Evolutionary conservation across 2,113 vertebrate genomes (phyloP).

Genomic region (Psophia crepitans): DNA sequence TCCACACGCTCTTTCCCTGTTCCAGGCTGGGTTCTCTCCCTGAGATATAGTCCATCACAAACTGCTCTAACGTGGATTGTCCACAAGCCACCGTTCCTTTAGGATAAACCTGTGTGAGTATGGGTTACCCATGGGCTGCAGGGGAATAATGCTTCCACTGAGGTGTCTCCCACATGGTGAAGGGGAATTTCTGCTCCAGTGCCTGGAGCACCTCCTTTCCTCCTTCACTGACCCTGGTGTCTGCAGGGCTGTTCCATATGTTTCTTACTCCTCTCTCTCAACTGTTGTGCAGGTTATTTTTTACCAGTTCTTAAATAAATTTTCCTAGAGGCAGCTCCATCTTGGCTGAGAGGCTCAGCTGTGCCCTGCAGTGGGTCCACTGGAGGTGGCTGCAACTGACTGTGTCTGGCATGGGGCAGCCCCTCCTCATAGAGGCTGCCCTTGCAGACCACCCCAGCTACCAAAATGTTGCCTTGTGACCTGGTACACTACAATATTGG

Average conservation of each 20-base stretch:
- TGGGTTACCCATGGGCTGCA: no score
- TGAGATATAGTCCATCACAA: background rate
- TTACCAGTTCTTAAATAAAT: background rate
- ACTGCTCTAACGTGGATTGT: background rate
- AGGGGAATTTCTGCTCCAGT: background rate
- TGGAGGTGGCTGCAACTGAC: background rate
- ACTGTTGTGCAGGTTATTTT: background rate
- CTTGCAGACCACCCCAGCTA: background rate
- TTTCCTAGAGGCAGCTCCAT: background rate
- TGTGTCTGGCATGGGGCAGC: background rate
- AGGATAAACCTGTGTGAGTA: background rate
- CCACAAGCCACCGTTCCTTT: accelerated
- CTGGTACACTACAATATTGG: background rate
- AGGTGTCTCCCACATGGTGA: background rate
- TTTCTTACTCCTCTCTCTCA: background rate
- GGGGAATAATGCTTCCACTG: background rate
- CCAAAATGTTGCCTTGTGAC: background rate
- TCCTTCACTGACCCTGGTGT: background rate
- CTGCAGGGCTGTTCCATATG: background rate
- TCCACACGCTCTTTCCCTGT: background rate
- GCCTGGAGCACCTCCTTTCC: background rate
- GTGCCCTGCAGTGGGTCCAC: background rate
- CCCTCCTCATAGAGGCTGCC: background rate
- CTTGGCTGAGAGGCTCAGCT: background rate
- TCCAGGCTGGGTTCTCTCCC: background rate